phyloP scores from a whole-genome alignment of 2,113 vertebrate species.

The Ptyas mucosa region DNA sequence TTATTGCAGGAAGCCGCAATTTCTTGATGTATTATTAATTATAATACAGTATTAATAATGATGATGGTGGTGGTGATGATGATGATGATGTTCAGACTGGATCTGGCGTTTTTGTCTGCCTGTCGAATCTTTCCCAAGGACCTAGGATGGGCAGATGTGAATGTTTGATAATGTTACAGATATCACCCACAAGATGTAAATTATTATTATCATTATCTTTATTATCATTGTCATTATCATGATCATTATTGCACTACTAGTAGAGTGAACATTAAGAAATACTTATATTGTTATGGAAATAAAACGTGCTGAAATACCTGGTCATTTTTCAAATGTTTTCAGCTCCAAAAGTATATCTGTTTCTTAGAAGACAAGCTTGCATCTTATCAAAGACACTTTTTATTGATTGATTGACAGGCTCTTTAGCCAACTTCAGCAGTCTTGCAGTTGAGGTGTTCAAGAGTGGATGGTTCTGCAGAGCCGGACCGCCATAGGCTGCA shows the following conservation, averaged over 20 bases:
- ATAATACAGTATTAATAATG: too few species aligned
- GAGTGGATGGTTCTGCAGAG: neutral
- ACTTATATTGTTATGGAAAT: neutral
- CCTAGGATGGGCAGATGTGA: too few species aligned
- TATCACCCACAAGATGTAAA: too few species aligned
- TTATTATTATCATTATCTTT: too few species aligned
- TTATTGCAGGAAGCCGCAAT: too few species aligned
- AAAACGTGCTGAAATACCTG: neutral
- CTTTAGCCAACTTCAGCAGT: neutral
- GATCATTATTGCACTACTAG: neutral
- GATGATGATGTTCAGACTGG: too few species aligned
- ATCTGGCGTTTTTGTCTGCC: too few species aligned
- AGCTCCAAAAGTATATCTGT: neutral
- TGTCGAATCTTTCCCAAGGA: too few species aligned
- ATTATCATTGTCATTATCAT: too few species aligned
- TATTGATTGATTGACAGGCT: neutral
- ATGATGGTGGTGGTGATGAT: too few species aligned
- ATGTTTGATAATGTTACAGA: too few species aligned
- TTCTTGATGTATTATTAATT: too few species aligned
- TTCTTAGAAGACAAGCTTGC: neutral
- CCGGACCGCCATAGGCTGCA: accelerated
- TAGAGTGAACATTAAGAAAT: neutral
- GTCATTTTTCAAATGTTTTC: neutral
- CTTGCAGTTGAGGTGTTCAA: neutral
- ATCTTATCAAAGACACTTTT: neutral